Percentiles rank a stretch among this genome's conserved stretches.
Conservation (phyloP, 2,113 vertebrate genomes). For the Coturnix japonica region DNA sequence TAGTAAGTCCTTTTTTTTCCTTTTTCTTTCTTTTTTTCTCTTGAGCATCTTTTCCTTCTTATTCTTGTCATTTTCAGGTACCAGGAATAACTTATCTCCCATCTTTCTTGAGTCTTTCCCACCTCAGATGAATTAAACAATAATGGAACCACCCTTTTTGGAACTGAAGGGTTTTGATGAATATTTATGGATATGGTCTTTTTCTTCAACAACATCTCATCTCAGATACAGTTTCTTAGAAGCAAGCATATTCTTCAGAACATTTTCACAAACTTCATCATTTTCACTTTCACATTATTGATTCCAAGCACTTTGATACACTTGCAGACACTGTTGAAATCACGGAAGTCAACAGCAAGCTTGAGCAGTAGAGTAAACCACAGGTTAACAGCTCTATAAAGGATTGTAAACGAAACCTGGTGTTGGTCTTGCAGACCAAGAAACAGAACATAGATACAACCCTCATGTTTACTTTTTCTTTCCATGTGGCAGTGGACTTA, state of each 20-base stretch:
- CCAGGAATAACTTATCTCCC: background rate
- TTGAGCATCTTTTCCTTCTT: background rate
- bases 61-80: background rate
- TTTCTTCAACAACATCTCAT: background rate
- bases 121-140: background rate
- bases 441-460: background rate
- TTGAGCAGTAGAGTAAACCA: background rate
- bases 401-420: background rate
- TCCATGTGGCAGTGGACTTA: background rate
- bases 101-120: background rate
- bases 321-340: background rate
- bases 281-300: background rate
- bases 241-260: background rate
- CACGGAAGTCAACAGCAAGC: background rate
- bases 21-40: background rate
- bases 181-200: background rate
- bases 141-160: background rate
- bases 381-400: background rate
- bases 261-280: background rate
- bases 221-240: background rate
- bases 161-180: background rate
- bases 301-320: background rate
- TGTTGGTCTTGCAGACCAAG: background rate
- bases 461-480: background rate
- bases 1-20: background rate